Conservation (phyloP, 2,797 vertebrate genomes). For the Malacoctenus gilli region DNA sequence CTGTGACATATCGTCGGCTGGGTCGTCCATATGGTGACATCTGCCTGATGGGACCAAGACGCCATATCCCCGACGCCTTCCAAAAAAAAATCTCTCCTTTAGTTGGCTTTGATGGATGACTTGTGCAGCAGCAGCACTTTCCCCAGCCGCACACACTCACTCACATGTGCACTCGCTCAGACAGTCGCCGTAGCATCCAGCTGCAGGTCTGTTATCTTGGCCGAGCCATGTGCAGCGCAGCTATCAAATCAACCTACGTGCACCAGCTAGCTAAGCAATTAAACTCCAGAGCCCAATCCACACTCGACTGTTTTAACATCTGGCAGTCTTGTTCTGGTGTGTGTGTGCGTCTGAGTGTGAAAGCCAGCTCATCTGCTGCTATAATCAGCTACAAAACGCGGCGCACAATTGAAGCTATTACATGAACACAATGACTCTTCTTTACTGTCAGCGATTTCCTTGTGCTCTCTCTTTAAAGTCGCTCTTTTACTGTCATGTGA, state of each 20-base stretch:
- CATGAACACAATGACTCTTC: slow-evolving; percentile 18
- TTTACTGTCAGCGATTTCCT: slow-evolving; percentile 3
- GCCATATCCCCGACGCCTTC: slow-evolving; percentile 40
- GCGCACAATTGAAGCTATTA: slow-evolving; percentile 41
- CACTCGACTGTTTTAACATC: slow-evolving; percentile 73
- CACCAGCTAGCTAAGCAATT: slow-evolving; percentile 70
- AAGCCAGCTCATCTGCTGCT: slow-evolving; percentile 64
- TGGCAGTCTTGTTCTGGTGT: slow-evolving; percentile 57
- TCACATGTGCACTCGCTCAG: slow-evolving; percentile 18
- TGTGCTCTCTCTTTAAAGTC: not conserved
- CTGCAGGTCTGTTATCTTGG: slow-evolving; percentile 58
- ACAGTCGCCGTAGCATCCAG: slow-evolving; percentile 44
- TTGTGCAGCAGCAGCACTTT: slow-evolving; percentile 70
- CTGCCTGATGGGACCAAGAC: slow-evolving; percentile 64
- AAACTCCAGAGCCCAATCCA: slow-evolving; percentile 58
- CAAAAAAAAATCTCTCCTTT: slow-evolving; percentile 53
- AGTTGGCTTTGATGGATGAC: slow-evolving; percentile 75
- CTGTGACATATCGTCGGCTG: slow-evolving; percentile 47
- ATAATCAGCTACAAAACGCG: slow-evolving; percentile 51
- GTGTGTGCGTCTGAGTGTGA: slow-evolving; percentile 38
- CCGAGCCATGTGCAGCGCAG: slow-evolving; percentile 51
- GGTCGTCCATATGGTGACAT: slow-evolving; percentile 71
- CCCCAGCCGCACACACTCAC: slow-evolving; percentile 19
- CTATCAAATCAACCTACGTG: slow-evolving; percentile 67
- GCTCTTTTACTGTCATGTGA: not conserved